Conservation (phyloP, 2,797 vertebrate species). For the Anguilla pacifica region DNA sequence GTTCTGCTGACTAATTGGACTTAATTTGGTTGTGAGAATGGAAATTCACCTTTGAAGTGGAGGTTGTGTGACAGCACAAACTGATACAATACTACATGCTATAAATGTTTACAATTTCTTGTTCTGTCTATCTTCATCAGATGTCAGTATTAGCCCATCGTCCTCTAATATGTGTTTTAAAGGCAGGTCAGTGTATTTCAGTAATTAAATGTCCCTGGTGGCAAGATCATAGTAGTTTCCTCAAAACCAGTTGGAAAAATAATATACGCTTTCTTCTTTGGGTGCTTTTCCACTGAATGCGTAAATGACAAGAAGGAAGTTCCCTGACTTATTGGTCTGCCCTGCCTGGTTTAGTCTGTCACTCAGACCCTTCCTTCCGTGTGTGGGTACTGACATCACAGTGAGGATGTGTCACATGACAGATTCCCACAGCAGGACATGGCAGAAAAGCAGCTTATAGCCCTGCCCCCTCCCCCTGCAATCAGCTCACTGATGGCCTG, state of each 20-base stretch:
- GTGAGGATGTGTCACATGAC: background rate
- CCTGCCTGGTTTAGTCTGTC: too few species aligned
- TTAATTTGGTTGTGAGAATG: background rate
- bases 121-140: background rate
- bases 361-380: too few species aligned
- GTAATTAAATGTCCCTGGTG: background rate
- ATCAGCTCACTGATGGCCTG: slow-evolving; percentile 28
- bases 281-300: too few species aligned
- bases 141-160: background rate
- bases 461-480: slow-evolving; percentile 35
- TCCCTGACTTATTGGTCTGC: too few species aligned
- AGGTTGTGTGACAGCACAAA: background rate
- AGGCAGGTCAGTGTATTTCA: background rate
- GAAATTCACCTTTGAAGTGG: background rate
- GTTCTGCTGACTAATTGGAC: background rate
- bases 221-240: background rate
- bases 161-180: background rate
- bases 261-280: too few species aligned
- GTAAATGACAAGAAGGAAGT: too few species aligned
- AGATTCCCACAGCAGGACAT: slow-evolving; percentile 57
- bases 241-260: background rate
- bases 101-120: too few species aligned
- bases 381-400: background rate
- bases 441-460: slow-evolving; percentile 70
- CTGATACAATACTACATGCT: background rate